Evolutionary conservation across 2,888 invertebrate species (phyloP).

Genomic region (Eucriotettix oculatus): DNA sequence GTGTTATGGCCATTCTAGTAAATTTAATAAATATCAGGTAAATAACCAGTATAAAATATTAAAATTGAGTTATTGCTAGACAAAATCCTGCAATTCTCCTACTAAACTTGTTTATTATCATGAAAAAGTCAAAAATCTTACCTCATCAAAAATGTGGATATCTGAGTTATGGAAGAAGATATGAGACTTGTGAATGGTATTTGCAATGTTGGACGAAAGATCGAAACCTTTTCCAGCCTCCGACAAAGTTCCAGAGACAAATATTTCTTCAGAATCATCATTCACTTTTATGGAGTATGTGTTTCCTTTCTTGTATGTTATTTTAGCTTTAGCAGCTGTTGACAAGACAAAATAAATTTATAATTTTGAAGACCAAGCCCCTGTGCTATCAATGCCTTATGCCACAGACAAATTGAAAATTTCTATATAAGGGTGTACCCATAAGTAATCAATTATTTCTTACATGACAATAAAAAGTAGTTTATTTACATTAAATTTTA

Average conservation of each 20-base stretch:
- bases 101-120: neutral
- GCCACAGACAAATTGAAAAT: no score
- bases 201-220: constrained; percentile 26
- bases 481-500: no score
- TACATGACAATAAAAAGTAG: no score
- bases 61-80: neutral
- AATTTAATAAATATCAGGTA: neutral
- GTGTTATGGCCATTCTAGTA: constrained; percentile 48
- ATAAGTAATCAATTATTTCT: no score
- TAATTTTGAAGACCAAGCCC: no score
- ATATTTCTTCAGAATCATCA: neutral
- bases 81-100: neutral
- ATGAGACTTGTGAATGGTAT: constrained; percentile 32
- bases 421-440: no score
- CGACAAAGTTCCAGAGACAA: constrained; percentile 2
- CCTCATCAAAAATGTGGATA: constrained; percentile 47
- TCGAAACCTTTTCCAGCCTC: constrained; percentile 8
- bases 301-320: neutral
- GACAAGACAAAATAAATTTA: no score
- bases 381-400: no score
- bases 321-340: neutral
- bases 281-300: neutral
- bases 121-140: constrained; percentile 19
- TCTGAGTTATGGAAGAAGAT: constrained; percentile 36
- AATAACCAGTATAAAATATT: neutral